Evolutionary conservation across 2,797 vertebrate species (phyloP), one percentile per base, ranked within the genome.

Genomic region (Neostethus bicornis): DNA sequence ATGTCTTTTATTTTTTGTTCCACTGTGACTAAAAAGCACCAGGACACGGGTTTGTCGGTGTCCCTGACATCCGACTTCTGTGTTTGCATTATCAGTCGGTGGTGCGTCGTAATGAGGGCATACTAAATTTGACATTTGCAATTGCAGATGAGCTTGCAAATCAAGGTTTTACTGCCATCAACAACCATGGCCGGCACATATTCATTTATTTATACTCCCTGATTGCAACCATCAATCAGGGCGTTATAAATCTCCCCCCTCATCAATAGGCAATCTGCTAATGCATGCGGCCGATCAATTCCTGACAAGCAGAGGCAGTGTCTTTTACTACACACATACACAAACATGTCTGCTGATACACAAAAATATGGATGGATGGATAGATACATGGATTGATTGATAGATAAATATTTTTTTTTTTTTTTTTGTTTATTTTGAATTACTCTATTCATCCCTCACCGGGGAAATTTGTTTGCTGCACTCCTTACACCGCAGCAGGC

Each of bases 261-360:
- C 90, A 92, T 93, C 91, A 92, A 93, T 91, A 92, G 81, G 83
- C 89, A 93, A 92, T 93, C 90, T 87, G 83, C 91, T 93, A 92
- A 93, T 92, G 91, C 86, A 89, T 83, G 77, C 73, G 17, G 66
- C 72, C 61, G 80, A 92, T 93, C 91, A 90, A 92, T 92, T 89
- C 82, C 83, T 84, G 81, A 85, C 76, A 51, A 69, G 80, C 75
- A 50, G 70, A 70, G 84, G 75, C 79, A 75, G 48, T 13, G 29
- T 0, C 46, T 71, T 50, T 9, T 35, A 38, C 17, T 32, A 37
- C 52, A 6, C 29, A 4, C 37, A 25, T 19, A 31, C 19, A 20
- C 28, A 13, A 32, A 31, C 32, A 45, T 57, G 3, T 45, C 38
- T 48, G 8, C 14, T 9, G 37, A 48, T 56, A 35, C 48, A 48